These are phyloP conservation scores for Kryptopterus vitreolus DNA, from an alignment of 2,797 vertebrate species.

Conservation along the genomic window DNA sequence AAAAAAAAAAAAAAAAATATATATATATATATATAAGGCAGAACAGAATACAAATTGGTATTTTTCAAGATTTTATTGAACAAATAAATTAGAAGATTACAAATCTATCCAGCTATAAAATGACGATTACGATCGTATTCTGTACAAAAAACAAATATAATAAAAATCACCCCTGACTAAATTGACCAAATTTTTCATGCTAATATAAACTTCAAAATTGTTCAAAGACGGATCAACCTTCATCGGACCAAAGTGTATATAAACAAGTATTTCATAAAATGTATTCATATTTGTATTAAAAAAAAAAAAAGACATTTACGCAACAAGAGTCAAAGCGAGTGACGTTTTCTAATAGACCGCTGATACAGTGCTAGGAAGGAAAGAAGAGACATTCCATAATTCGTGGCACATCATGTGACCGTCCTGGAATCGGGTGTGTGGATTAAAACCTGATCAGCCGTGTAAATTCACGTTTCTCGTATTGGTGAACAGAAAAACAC, in stretches of 20 bases:
- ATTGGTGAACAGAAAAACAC: neutral
- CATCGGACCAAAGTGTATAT: neutral
- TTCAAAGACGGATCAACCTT: neutral
- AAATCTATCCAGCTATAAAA: conserved; percentile 48
- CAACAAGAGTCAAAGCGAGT: too few relatives aligned
- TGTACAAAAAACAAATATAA: conserved; percentile 45
- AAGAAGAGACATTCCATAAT: neutral
- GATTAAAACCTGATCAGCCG: too few relatives aligned
- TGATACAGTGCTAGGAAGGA: neutral
- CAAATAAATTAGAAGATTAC: conserved; percentile 69
- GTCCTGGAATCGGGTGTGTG: neutral
- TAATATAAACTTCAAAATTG: conserved; percentile 2
- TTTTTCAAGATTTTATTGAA: conserved; percentile 58
- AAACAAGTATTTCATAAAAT: neutral
- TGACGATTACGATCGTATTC: conserved; percentile 45
- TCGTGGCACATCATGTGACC: neutral
- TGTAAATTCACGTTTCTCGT: too few relatives aligned
- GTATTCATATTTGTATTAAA: neutral
- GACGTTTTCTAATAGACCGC: too few relatives aligned
- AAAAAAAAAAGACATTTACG: neutral
- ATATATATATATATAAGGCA: too few relatives aligned
- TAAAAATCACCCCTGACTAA: conserved; percentile 13
- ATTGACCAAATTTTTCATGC: neutral
- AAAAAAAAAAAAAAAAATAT: too few relatives aligned
- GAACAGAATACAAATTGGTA: too few relatives aligned